Conservation (phyloP, 2,113 vertebrate genomes). For the Myrmecobius fasciatus region DNA sequence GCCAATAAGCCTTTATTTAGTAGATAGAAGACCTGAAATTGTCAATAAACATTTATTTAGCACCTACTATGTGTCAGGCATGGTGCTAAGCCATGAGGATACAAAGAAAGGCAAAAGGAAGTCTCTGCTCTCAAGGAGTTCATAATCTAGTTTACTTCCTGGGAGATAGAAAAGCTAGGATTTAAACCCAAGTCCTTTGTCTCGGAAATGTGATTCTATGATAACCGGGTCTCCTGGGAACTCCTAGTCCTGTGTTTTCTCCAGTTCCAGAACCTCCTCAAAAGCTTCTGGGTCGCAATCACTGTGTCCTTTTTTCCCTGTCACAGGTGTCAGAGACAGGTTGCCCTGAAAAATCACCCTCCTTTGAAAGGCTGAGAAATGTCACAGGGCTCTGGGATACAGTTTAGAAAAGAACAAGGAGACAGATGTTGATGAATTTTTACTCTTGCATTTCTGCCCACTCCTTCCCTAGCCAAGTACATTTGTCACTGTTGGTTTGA, state of each 20-base stretch:
- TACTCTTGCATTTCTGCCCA: background rate
- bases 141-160: background rate
- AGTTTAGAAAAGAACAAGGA: background rate
- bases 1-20: background rate
- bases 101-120: background rate
- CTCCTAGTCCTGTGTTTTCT: background rate
- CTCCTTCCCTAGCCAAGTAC: conserved; percentile 35
- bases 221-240: background rate
- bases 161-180: background rate
- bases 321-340: background rate
- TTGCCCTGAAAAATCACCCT: conserved; percentile 10
- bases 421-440: conserved; percentile 51
- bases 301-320: background rate
- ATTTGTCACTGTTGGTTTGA: conserved; percentile 60
- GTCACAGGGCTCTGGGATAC: background rate
- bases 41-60: background rate
- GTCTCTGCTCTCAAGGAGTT: background rate
- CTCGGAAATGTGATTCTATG: background rate
- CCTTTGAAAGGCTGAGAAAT: background rate
- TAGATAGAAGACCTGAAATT: background rate
- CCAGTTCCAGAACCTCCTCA: background rate
- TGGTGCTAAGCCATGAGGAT: background rate
- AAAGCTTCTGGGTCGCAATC: background rate
- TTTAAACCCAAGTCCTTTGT: background rate
- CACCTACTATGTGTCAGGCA: background rate